Conservation (phyloP, 2,888 invertebrate species). For the Latrodectus hesperus region DNA sequence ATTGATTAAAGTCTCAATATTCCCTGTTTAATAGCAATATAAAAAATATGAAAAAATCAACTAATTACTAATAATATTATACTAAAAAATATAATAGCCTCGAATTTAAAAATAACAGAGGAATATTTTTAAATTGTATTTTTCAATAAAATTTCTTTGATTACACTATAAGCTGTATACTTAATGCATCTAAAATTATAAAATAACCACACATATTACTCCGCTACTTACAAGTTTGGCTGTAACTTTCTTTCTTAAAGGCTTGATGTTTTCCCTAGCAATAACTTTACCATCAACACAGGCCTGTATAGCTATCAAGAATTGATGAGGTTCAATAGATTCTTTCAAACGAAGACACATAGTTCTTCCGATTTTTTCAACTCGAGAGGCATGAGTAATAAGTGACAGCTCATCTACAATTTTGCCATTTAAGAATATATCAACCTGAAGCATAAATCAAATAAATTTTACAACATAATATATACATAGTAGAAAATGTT, state of each 20-base stretch:
- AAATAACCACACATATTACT: neutral
- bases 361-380: constrained; percentile 80
- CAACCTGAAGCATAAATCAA: constrained; percentile 78
- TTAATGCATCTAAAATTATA: no score
- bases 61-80: no score
- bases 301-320: constrained; percentile 89
- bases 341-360: constrained; percentile 86
- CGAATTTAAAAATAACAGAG: neutral
- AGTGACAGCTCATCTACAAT: constrained; percentile 88
- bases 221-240: constrained; percentile 86
- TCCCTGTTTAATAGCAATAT: neutral
- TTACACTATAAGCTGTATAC: neutral
- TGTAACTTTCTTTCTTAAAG: constrained; percentile 93
- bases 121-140: neutral
- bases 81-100: no score
- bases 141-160: neutral
- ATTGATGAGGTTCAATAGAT: constrained; percentile 90
- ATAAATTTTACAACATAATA: neutral
- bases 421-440: constrained; percentile 85
- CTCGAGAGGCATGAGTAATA: constrained; percentile 85
- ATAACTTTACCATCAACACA: constrained; percentile 85
- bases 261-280: constrained; percentile 89
- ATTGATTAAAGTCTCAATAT: neutral
- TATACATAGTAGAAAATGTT: neutral
- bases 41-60: no score